phyloP scores from a whole-genome alignment of 2,113 vertebrate genomes.

The Sclerurus mexicanus region DNA sequence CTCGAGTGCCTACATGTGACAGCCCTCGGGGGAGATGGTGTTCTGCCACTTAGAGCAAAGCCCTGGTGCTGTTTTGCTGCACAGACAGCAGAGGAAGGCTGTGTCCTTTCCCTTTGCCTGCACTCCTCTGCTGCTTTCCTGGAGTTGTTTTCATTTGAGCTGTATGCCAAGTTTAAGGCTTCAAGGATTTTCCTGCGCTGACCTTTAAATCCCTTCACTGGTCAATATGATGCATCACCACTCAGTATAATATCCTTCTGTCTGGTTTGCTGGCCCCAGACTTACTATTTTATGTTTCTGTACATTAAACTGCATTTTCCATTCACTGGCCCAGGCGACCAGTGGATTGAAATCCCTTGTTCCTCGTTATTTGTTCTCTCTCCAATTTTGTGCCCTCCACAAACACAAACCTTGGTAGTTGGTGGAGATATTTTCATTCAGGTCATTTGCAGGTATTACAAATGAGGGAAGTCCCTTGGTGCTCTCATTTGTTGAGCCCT shows the following conservation, averaged over 20 bases:
- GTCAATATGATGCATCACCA: constrained; percentile 57
- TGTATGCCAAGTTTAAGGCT: constrained; percentile 17
- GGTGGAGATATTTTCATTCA: constrained; percentile 35
- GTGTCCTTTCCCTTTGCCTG: background rate
- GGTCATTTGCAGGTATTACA: constrained; percentile 52
- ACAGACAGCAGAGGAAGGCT: background rate
- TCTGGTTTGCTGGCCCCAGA: constrained; percentile 49
- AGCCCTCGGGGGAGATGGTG: background rate
- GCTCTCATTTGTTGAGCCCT: constrained; percentile 48
- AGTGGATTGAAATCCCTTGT: constrained; percentile 64
- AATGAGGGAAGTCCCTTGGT: constrained; percentile 48
- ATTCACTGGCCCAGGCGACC: constrained; percentile 50
- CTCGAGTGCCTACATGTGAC: accelerated
- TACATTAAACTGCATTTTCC: constrained; percentile 71
- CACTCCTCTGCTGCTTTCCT: background rate
- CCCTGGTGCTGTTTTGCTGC: background rate
- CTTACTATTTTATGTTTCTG: constrained; percentile 71
- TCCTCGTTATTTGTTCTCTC: constrained; percentile 66
- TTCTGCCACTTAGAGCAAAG: background rate
- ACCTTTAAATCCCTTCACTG: constrained; percentile 66
- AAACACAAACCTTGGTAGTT: constrained; percentile 32
- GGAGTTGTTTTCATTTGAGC: constrained; percentile 47
- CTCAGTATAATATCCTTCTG: constrained; percentile 61
- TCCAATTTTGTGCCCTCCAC: constrained; percentile 38
- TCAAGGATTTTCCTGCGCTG: constrained; percentile 60